Evolutionary conservation across 2,888 invertebrate genomes (phyloP), one percentile per base, ranked within the genome.

Genomic region (Apamea anceps): DNA sequence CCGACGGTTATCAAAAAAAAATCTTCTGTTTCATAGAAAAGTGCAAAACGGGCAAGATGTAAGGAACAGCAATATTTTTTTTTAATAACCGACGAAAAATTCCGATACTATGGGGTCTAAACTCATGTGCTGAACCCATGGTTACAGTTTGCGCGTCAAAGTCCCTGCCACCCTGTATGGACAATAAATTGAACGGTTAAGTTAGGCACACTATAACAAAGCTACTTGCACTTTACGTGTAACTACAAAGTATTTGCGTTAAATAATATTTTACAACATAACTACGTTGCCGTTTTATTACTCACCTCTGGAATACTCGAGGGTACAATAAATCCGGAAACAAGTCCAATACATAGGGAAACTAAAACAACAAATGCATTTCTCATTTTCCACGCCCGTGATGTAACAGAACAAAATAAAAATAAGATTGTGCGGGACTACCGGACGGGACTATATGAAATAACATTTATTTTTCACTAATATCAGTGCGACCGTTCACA

Each of bases 261-360:
- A 77, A 75, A 72, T 74, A 80, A 60, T 72, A 77, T 75, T 77
- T 75, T 76, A 82, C 37, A 86, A 77, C 37, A 80, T 78, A 74
- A 67, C 77, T 65, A 68, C 57, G 67, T 74, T 75, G 28, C 65
- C 62, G 57, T 74, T 79, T 79, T 79, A 84, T 77, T 89, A 92
- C 95, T 94, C 88, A 95, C 95, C 93, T 94, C 88, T 75, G 88
- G 72, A 86, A 85, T 80, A 87, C 91, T 90, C 83, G 90, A 78
- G 88, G 93, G 91, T 90, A 93, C 88, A 88, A 92, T 91, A 92
- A 92, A 91, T 93, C 93, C 95, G 84, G 87, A 91, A 91, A 87
- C 88, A 84, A 92, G 85, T 90, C 91, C 91, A 89, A 94, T 91
- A 93, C 90, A 92, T 88, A 94, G 90, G 85, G 89, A 86, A 92